Percentiles rank a stretch among this genome's conserved stretches.
phyloP scores from a whole-genome alignment of 2,113 vertebrate genomes.

The Hippocampus abdominalis region DNA sequence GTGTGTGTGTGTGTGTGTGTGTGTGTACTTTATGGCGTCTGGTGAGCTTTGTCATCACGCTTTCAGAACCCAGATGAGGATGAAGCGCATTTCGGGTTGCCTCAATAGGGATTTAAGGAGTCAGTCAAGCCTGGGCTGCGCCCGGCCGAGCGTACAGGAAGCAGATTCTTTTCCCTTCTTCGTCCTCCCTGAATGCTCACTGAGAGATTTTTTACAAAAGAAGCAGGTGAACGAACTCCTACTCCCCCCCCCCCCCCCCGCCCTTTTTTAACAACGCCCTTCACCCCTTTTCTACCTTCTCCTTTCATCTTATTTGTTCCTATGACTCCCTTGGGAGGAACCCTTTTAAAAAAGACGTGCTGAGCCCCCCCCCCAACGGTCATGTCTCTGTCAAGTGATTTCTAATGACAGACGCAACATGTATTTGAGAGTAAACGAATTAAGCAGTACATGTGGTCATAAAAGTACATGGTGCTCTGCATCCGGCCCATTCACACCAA shows the following conservation, averaged over 20 bases:
- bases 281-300: conserved; percentile 18
- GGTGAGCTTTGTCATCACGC: no score
- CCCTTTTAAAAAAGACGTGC: neutral
- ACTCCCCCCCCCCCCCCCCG: no score
- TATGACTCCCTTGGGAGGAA: conserved; percentile 12
- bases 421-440: conserved; percentile 61
- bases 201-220: conserved; percentile 51
- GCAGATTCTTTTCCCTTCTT: conserved; percentile 43
- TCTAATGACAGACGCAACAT: conserved; percentile 60
- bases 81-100: conserved; percentile 56
- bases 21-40: neutral
- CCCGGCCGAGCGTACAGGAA: conserved; percentile 42
- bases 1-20: neutral
- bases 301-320: conserved; percentile 18
- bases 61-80: conserved; percentile 45
- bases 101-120: conserved; percentile 38
- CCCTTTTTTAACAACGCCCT: conserved; percentile 23
- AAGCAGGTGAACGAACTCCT: conserved; percentile 38
- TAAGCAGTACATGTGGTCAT: conserved; percentile 48
- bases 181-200: conserved; percentile 53
- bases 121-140: conserved; percentile 47
- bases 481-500: conserved; percentile 33
- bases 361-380: neutral
- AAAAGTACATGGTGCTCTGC: conserved; percentile 51
- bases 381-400: conserved; percentile 51